Evolutionary conservation across 2,888 invertebrate species (phyloP), one percentile per base, ranked within the genome.

Genomic region (Dyspetes luteomarginatus): DNA sequence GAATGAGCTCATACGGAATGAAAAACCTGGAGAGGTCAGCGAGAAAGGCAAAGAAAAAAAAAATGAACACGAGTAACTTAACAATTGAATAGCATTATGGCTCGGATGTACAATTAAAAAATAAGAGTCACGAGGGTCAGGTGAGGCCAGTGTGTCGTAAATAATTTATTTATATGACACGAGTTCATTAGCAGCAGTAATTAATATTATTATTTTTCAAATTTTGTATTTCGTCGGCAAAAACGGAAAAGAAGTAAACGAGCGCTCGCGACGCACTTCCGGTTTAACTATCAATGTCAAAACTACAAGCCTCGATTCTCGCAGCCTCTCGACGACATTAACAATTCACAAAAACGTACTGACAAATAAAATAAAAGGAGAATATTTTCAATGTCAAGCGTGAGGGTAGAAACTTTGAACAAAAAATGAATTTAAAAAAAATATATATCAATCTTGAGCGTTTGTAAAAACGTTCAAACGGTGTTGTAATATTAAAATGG

Each of bases 101-200:
- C 24, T 67, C 15, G 56, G 9, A 60, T 45, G 52, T 50, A 65
- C 52, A 60, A 72, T 72, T 52, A 26, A 78, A 45, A 24, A 36
- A 28, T 50, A n/a, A n/a, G n/a, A n/a, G n/a, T n/a, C n/a, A 28
- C 52, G n/a, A 5, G 19, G 43, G 12, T 56, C 26, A 43, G 15
- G 0, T 5, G 28, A 58, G 45, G 17, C 22, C 43, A 28, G 41
- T 55, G 26, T 69, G 45, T 19, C 19, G 15, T 56, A 3, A 1
- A 12, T n/a, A n/a, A 69, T 68, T 43, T 24, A 30, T 19, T n/a
- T 52, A 26, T n/a, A 50, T 58, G 30, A 17, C 36, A 41, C 52
- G 43, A 28, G 56, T 58, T 58, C 9, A 45, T 30, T 7, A 1
- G 48, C 22, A 4, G 43, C 45, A 4, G 24, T 43, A 24, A 30